Evolutionary conservation across 1,140 invertebrate genomes (phyloP).

Genomic region (Pseudomyrmex concolor): DNA sequence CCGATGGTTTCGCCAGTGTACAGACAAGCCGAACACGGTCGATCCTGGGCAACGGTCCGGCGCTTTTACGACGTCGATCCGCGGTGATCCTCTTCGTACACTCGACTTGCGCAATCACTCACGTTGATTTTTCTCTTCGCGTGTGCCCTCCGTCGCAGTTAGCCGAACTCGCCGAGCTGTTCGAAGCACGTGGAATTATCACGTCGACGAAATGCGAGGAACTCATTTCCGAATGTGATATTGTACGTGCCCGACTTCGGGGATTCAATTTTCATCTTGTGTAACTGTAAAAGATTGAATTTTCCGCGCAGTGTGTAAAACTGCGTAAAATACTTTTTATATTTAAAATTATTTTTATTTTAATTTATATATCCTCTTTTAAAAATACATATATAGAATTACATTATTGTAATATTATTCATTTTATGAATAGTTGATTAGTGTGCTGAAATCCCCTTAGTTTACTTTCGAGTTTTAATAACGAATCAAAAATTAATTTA

Average conservation of each 20-base stretch:
- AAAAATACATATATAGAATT: neutral
- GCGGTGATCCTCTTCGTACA: constrained; percentile 55
- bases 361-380: neutral
- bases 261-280: constrained; percentile 2
- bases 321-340: neutral
- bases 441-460: neutral
- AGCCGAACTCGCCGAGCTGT: neutral
- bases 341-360: neutral
- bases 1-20: constrained; percentile 26
- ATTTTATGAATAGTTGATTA: neutral
- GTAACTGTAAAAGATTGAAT: constrained; percentile 8
- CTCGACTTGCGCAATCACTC: constrained; percentile 29
- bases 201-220: constrained; percentile 35
- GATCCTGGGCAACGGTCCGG: constrained; percentile 36
- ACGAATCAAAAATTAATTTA: constrained; percentile 42
- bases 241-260: constrained; percentile 52
- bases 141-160: constrained; percentile 21
- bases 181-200: constrained; percentile 46
- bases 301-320: neutral
- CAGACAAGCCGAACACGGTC: constrained; percentile 9
- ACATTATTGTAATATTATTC: neutral
- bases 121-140: constrained; percentile 55
- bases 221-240: constrained; percentile 52
- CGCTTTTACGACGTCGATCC: constrained; percentile 49
- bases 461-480: constrained; percentile 3